phyloP scores from a whole-genome alignment of 2,888 invertebrate species.

The Drosophila paramelanica region DNA sequence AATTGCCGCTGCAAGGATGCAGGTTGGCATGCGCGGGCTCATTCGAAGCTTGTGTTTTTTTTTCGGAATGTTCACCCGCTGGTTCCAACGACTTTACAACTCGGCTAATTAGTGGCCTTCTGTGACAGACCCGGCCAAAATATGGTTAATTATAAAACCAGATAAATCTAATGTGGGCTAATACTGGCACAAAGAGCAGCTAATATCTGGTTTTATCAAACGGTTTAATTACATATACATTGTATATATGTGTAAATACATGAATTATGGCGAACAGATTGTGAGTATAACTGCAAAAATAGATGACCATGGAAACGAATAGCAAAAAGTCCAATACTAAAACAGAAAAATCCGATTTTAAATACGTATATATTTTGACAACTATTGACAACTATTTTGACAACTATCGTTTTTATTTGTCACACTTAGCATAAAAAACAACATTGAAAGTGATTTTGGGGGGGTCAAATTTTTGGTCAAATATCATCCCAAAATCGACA shows the following conservation, averaged over 20 bases:
- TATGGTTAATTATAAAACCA: conserved; percentile 19
- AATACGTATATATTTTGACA: too few relatives aligned
- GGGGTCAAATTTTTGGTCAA: too few relatives aligned
- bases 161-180: conserved; percentile 3
- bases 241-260: background rate
- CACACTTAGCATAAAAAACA: too few relatives aligned
- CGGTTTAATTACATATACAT: background rate
- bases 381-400: too few relatives aligned
- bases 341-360: too few relatives aligned
- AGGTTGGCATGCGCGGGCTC: conserved; percentile 20
- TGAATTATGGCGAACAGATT: background rate
- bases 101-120: conserved; percentile 39
- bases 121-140: conserved; percentile 9
- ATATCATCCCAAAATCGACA: too few relatives aligned
- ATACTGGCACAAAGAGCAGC: background rate
- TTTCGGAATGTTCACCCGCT: conserved; percentile 16
- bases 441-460: too few relatives aligned
- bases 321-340: too few relatives aligned
- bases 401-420: too few relatives aligned
- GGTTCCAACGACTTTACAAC: background rate
- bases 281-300: background rate
- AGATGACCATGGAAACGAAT: background rate
- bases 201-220: background rate
- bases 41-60: conserved; percentile 57
- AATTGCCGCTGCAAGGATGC: conserved; percentile 38